A percentile compares a stretch with the other conserved stretches of the same genome.
Conservation (phyloP, 2,888 invertebrate species). For the Acheta domesticus region DNA sequence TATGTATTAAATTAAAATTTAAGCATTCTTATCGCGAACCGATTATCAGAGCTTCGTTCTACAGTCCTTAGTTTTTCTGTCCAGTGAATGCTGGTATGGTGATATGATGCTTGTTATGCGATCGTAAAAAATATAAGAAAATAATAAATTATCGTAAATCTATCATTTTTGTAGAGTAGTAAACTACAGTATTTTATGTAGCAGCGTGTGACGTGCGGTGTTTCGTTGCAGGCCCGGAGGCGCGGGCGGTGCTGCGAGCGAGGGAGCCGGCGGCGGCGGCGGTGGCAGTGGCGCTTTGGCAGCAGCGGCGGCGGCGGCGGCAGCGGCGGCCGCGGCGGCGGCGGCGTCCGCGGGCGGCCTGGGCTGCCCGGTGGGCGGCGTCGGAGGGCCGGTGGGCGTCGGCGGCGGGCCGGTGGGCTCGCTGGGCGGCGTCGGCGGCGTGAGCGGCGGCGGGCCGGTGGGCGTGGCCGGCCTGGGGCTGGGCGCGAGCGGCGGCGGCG, state of each 20-base stretch:
- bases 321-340: conserved; percentile 11
- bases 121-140: too few relatives aligned
- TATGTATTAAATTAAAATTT: too few relatives aligned
- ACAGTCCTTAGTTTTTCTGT: too few relatives aligned
- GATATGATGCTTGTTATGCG: too few relatives aligned
- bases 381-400: neutral
- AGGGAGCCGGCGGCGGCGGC: conserved; percentile 12
- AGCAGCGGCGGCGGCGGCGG: conserved; percentile 10
- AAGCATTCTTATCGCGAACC: too few relatives aligned
- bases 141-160: too few relatives aligned
- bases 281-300: neutral
- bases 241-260: neutral
- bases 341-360: neutral
- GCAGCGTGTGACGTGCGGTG: neutral
- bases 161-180: too few relatives aligned
- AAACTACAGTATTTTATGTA: too few relatives aligned
- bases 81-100: too few relatives aligned
- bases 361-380: too few relatives aligned
- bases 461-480: neutral
- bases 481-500: neutral
- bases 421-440: conserved; percentile 12
- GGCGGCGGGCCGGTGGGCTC: conserved; percentile 18
- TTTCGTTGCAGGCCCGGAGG: conserved; percentile 2
- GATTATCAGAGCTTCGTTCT: too few relatives aligned
- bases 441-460: conserved; percentile 18